These are phyloP conservation scores for Lingula anatina DNA, from an alignment of 2,888 invertebrate genomes.

Conservation along the genomic window DNA sequence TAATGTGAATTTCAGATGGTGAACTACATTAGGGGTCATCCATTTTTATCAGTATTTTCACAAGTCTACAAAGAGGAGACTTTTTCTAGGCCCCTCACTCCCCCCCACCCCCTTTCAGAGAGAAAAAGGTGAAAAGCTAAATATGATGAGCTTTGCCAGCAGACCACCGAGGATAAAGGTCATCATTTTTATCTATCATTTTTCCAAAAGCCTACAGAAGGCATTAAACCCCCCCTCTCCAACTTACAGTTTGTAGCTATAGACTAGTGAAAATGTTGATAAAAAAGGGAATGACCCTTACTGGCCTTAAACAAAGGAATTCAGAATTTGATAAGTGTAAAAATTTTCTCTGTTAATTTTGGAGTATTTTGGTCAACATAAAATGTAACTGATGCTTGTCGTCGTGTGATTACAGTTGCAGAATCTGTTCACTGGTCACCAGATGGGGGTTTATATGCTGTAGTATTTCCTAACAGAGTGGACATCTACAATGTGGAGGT, in stretches of 20 bases:
- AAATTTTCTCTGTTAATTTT: neutral
- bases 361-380: no score
- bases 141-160: no score
- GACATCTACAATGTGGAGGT: conserved; percentile 73
- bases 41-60: no score
- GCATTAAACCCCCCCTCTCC: no score
- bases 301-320: no score
- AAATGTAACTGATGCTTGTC: no score
- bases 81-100: neutral
- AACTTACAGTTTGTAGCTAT: no score
- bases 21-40: no score
- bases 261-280: no score
- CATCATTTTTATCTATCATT: neutral
- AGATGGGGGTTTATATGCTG: conserved; percentile 69
- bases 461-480: conserved; percentile 67
- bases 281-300: no score
- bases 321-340: neutral
- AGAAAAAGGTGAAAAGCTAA: no score
- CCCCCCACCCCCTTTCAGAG: neutral
- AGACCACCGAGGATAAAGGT: neutral
- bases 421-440: conserved; percentile 66
- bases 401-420: conserved; percentile 51
- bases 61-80: no score
- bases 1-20: neutral
- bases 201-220: neutral